phyloP scores from a whole-genome alignment of 2,797 vertebrate species.

The Amazona finschi region DNA sequence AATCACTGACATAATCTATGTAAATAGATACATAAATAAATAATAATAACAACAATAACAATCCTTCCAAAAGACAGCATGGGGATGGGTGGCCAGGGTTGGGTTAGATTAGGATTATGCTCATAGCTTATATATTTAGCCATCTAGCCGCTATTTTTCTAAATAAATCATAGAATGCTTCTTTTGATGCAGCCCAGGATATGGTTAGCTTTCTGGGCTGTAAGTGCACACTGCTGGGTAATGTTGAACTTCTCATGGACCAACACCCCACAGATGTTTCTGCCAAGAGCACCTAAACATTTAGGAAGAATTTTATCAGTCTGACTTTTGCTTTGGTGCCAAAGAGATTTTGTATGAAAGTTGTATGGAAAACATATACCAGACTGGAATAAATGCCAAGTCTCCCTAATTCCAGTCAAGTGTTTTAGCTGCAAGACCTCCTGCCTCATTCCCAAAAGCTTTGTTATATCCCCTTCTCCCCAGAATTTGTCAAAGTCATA shows the following conservation, averaged over 20 bases:
- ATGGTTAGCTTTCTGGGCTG: neutral
- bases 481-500: neutral
- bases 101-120: neutral
- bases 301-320: neutral
- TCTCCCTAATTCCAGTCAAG: neutral
- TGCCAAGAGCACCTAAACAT: neutral
- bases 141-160: neutral
- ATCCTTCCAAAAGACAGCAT: neutral
- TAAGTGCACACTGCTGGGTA: neutral
- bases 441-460: neutral
- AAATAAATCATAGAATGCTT: neutral
- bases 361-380: neutral
- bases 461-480: neutral
- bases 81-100: neutral
- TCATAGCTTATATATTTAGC: neutral
- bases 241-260: neutral
- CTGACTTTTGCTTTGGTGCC: neutral
- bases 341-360: neutral
- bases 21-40: neutral
- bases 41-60: neutral
- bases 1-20: neutral
- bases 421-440: neutral
- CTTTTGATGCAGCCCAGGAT: neutral
- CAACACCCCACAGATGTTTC: neutral
- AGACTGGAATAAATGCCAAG: neutral